A percentile compares a stretch with the other conserved stretches of the same genome.
These are phyloP conservation scores for Tretioscincus oriximinensis DNA, from an alignment of 2,113 vertebrate genomes.

Conservation along the genomic window DNA sequence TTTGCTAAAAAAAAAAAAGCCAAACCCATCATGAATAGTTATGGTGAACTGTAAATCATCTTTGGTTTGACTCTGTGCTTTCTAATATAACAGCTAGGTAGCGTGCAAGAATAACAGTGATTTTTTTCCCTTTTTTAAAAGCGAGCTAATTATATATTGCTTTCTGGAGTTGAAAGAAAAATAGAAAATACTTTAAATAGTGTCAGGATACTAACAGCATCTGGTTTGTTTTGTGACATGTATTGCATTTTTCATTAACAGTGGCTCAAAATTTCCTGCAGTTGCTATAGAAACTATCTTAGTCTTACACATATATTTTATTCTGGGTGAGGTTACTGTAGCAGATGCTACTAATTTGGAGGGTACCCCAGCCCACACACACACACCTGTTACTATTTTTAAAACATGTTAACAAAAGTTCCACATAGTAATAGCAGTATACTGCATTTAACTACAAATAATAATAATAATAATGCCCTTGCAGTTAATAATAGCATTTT, in stretches of 20 bases:
- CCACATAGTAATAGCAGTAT: slow-evolving; percentile 43
- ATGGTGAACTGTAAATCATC: too few species aligned
- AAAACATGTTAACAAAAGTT: slow-evolving; percentile 34
- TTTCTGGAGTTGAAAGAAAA: slow-evolving; percentile 21
- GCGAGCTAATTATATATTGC: slow-evolving; percentile 16
- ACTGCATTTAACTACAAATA: background rate
- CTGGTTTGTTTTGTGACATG: slow-evolving; percentile 53
- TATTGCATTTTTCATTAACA: slow-evolving; percentile 67
- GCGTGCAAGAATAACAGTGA: slow-evolving; percentile 14
- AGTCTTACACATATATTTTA: slow-evolving; percentile 66
- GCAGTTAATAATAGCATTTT: background rate
- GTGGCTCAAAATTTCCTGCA: slow-evolving; percentile 52
- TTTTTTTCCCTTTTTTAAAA: slow-evolving; percentile 23
- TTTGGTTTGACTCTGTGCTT: too few species aligned
- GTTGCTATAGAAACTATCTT: slow-evolving; percentile 68
- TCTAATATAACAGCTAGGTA: background rate
- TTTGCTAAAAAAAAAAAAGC: background rate
- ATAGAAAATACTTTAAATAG: slow-evolving; percentile 53
- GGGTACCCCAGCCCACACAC: background rate
- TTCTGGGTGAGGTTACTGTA: slow-evolving; percentile 69
- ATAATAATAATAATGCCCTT: background rate
- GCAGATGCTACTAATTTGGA: slow-evolving; percentile 64
- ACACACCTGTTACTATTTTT: slow-evolving; percentile 55
- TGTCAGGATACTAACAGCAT: slow-evolving; percentile 46
- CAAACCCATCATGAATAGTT: too few species aligned